Base-by-base conservation (phyloP, 37 sponge, comb jelly and placozoan species). In the Oopsacas minuta region DNA sequence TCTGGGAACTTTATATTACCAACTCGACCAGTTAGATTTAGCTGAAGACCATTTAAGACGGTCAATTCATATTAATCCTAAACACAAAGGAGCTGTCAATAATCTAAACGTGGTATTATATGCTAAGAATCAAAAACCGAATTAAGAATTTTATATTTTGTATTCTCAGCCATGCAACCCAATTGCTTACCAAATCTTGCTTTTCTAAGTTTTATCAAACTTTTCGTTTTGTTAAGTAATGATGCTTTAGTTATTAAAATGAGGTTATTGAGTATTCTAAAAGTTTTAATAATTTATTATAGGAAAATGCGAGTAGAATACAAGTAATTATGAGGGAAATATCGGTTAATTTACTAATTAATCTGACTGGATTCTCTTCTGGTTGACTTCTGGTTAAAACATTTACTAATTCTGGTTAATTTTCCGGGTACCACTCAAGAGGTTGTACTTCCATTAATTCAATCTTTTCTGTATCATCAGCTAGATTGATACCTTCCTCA, bases 41-140 rank as follows among this genome's bases (percentile, higher is more conserved):
- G 91, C 89, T 38, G 92, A 94, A 52, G 34, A 36, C 32, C 51
- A 87, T 69, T 85, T 94, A 7, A 81, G 81, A 34, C 85, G 86
- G 35, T 92, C 91, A 0, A 86, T 94, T 23, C 23, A 61, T 69
- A 83, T 94, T 25, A 88, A 94, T 36, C 92, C 94, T 34, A 38
- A 81, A 36, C 94, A 93, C 85, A 36, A 38, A 38, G 95, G 95
- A 38, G 95, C 95, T 37, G 39, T 39, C 17, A 94, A 94, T 81
- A 94, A 94, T 87, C 87, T 94, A 38, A 89, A 90, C 30, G 95
- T 94, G 8, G 88, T 90, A 0, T 81, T 93, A 10, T 90, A 90
- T 85, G 83, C 92, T 36, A 90, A 85, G 85, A 89, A 85, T 36
- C 69, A 83, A 35, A 49, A 23, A 36, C 34, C 7, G 75, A 61